These are phyloP conservation scores for Grus americana DNA, from an alignment of 2,113 vertebrate genomes.

Conservation along the genomic window DNA sequence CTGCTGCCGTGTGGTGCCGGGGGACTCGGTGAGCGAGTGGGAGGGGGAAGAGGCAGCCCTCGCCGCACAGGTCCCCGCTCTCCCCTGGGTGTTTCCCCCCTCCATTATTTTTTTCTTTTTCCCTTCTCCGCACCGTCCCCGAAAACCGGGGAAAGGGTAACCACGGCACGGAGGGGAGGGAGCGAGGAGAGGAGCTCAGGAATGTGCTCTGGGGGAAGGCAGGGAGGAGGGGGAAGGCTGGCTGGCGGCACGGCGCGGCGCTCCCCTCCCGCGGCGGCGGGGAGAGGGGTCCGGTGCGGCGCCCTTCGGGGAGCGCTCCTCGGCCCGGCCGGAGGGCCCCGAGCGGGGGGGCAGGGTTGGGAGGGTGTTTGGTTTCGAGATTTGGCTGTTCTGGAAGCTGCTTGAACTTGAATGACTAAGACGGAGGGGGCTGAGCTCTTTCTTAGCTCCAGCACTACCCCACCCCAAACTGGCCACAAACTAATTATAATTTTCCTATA, in stretches of 20 bases:
- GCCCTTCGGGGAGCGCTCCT: neutral
- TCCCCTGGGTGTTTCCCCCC: too few species aligned
- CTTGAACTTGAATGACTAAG: constrained; percentile 55
- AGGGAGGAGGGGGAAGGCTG: constrained; percentile 5
- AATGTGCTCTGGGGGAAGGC: constrained; percentile 35
- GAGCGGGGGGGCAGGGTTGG: neutral
- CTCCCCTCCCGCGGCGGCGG: neutral
- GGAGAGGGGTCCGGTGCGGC: neutral
- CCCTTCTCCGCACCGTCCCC: neutral
- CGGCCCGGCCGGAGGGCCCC: neutral
- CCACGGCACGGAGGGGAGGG: neutral
- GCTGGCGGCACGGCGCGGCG: neutral
- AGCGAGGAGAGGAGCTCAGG: constrained; percentile 12
- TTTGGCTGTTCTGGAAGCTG: constrained; percentile 35
- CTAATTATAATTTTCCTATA: neutral
- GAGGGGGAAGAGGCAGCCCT: neutral
- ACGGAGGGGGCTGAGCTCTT: neutral
- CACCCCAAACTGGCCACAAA: constrained; percentile 39
- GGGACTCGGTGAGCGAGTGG: neutral
- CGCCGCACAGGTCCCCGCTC: neutral
- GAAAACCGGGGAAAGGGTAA: neutral
- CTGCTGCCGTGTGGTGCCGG: neutral
- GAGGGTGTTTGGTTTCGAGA: constrained; percentile 35
- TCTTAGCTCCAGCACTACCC: neutral
- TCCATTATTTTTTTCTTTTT: neutral